These are phyloP conservation scores for Bufotes viridis DNA, from an alignment of 2,797 vertebrate species.

Conservation along the genomic window DNA sequence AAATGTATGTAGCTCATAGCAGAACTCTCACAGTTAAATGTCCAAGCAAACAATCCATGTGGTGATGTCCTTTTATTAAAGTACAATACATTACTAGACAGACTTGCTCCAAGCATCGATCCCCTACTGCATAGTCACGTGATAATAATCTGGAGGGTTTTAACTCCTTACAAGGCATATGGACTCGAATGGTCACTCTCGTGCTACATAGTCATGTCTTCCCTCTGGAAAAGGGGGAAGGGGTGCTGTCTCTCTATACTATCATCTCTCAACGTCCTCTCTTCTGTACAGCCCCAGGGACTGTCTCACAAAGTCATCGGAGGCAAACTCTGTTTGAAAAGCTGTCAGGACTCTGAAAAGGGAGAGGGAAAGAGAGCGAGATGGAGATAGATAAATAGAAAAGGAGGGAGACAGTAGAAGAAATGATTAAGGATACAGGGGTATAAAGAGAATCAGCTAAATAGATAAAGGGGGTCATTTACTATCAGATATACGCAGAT, in stretches of 20 bases:
- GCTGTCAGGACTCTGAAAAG: slow-evolving; percentile 53
- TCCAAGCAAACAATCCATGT: slow-evolving; percentile 4
- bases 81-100: slow-evolving; percentile 32
- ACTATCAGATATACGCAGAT: too few relatives aligned
- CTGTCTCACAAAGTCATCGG: slow-evolving; percentile 58
- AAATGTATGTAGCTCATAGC: background rate
- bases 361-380: background rate
- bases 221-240: slow-evolving; percentile 34
- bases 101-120: slow-evolving; percentile 26
- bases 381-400: slow-evolving; percentile 7
- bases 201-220: slow-evolving; percentile 12
- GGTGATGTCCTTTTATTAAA: slow-evolving; percentile 10
- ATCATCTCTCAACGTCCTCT: slow-evolving; percentile 46
- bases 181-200: slow-evolving; percentile 34
- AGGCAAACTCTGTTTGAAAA: slow-evolving; percentile 58
- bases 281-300: slow-evolving; percentile 51
- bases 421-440: background rate
- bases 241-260: slow-evolving; percentile 25
- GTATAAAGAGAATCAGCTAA: background rate
- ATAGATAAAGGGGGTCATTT: background rate
- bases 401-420: background rate
- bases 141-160: background rate
- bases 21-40: background rate
- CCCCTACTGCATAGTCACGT: background rate
- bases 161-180: slow-evolving; percentile 24